A percentile compares a stretch with the other conserved stretches of the same genome.
phyloP scores from a whole-genome alignment of 2,888 invertebrate species.

The Rhogogaster chlorosoma region DNA sequence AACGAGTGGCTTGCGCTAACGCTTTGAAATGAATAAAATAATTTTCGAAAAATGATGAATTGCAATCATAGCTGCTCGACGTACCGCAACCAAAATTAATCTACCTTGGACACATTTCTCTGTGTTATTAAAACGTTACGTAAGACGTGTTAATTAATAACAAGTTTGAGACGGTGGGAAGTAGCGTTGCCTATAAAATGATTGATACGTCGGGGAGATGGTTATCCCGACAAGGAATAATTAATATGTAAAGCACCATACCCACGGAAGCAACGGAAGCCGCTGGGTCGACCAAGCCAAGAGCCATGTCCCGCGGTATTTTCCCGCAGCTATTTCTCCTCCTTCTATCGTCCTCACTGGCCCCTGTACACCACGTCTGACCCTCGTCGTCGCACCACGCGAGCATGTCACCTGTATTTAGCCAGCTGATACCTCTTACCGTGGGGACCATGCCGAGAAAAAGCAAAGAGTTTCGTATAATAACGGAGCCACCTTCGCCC shows the following conservation, averaged over 20 bases:
- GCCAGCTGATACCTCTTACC: conserved; percentile 24
- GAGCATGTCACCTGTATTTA: conserved; percentile 36
- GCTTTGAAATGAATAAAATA: conserved; percentile 3
- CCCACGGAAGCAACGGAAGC: conserved; percentile 42
- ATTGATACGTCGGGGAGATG: conserved; percentile 51
- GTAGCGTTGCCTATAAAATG: conserved; percentile 51
- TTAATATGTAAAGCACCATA: conserved; percentile 50
- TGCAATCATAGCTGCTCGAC: not conserved
- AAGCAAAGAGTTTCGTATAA: not conserved
- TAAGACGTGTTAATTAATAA: conserved; percentile 50
- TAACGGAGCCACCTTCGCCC: not conserved
- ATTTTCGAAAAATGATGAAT: conserved; percentile 29
- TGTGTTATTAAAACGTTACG: conserved; percentile 51
- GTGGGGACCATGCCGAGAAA: conserved; percentile 1
- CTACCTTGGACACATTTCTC: conserved; percentile 41
- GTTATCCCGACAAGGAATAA: conserved; percentile 50
- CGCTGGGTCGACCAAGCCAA: conserved; percentile 4
- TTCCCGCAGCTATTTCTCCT: not conserved
- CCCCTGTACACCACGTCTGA: not conserved
- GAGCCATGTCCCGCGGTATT: conserved; percentile 13
- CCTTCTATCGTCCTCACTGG: conserved; percentile 4
- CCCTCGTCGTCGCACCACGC: conserved; percentile 15
- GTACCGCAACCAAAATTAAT: conserved; percentile 10
- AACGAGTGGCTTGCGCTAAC: conserved; percentile 37
- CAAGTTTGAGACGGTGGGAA: conserved; percentile 39